phyloP scores from a whole-genome alignment of 2,797 vertebrate species.

The Simalia tracyae region DNA sequence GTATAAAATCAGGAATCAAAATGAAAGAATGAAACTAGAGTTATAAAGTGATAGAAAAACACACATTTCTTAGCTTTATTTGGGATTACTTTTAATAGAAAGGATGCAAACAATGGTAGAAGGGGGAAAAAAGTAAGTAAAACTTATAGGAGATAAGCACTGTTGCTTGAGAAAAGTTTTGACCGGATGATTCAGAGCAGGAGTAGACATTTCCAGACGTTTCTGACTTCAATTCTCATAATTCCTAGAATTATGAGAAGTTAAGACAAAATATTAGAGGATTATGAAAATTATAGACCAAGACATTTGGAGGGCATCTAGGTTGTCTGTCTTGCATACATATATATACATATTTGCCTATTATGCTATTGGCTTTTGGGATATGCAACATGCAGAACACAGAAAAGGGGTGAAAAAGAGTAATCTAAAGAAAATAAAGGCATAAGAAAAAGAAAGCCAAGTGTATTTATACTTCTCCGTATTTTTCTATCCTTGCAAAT shows the following conservation, averaged over 20 bases:
- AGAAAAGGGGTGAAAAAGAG: neutral
- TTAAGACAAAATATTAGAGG: neutral
- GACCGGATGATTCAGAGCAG: neutral
- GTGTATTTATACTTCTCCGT: neutral
- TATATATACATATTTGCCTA: neutral
- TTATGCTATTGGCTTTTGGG: neutral
- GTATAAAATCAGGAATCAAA: neutral
- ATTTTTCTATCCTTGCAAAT: neutral
- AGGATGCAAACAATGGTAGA: neutral
- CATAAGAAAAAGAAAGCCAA: neutral
- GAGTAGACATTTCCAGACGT: neutral
- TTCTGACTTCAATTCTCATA: neutral
- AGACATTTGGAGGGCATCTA: neutral
- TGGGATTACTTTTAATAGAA: neutral
- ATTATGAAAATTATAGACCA: neutral
- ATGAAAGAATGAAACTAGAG: neutral
- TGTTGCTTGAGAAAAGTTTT: neutral
- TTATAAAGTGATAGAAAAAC: neutral
- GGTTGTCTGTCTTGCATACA: neutral
- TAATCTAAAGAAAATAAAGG: neutral
- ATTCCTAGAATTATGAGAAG: neutral
- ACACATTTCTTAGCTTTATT: neutral
- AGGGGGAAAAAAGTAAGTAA: neutral
- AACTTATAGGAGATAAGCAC: neutral
- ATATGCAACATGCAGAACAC: neutral